A percentile compares a stretch with the other conserved stretches of the same genome.
Conservation (phyloP, 2,888 invertebrate genomes). For the Andrena camellia region DNA sequence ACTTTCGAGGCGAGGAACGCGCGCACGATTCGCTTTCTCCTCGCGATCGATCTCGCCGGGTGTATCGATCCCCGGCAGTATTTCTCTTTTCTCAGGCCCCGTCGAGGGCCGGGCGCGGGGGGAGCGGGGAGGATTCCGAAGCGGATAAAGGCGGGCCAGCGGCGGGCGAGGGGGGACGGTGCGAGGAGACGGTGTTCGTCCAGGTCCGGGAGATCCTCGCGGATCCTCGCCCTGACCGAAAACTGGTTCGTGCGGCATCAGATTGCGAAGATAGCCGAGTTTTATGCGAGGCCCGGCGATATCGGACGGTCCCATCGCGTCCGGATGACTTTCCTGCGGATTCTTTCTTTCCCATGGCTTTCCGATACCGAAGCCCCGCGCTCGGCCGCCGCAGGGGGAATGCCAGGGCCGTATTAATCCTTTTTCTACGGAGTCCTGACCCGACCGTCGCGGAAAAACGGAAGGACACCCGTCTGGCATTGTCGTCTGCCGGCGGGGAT, state of each 20-base stretch:
- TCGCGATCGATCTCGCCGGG: slow-evolving; percentile 43
- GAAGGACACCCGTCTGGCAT: not conserved
- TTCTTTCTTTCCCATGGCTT: slow-evolving; percentile 82
- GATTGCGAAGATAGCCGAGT: slow-evolving; percentile 83
- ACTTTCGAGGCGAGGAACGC: slow-evolving; percentile 69
- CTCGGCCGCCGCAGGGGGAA: slow-evolving; percentile 27
- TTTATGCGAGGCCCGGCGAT: slow-evolving; percentile 78
- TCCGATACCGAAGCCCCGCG: slow-evolving; percentile 70
- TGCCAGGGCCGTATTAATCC: slow-evolving; percentile 51
- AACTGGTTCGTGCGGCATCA: slow-evolving; percentile 84
- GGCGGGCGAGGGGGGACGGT: not conserved
- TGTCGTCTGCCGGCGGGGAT: not conserved
- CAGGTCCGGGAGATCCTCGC: slow-evolving; percentile 46
- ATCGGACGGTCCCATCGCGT: slow-evolving; percentile 81
- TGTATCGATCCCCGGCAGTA: slow-evolving; percentile 51
- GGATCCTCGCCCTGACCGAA: slow-evolving; percentile 76
- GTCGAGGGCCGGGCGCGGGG: not conserved
- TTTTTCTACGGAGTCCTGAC: not conserved
- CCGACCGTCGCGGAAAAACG: slow-evolving; percentile 38
- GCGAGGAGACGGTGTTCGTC: slow-evolving; percentile 36
- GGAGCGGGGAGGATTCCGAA: slow-evolving; percentile 36
- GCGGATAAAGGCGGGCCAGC: slow-evolving; percentile 47
- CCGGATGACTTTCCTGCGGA: slow-evolving; percentile 82
- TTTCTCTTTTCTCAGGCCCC: slow-evolving; percentile 50
- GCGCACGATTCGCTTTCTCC: slow-evolving; percentile 64